Base-by-base conservation (phyloP, 2,113 vertebrate genomes). In the Varanus komodoensis region DNA sequence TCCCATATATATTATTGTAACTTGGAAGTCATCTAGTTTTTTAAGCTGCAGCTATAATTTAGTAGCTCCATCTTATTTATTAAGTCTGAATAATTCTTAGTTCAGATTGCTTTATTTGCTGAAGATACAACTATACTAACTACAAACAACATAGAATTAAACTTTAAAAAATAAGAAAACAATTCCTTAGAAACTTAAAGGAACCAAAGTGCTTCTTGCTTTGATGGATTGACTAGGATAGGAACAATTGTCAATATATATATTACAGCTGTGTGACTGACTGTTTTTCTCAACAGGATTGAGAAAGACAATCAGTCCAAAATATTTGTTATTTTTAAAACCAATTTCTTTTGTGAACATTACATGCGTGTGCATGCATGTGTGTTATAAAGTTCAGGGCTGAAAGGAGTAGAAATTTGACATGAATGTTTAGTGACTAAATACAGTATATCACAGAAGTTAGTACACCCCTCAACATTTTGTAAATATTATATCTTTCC, bases 51-150 rank as follows among this genome's bases (percentile, higher is more conserved):
- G 0, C 88, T 27, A 64, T 86, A 4, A 5, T 11, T 2, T 75
- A 93, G 29, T 25, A 44, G 57, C 25, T 89, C 84, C 57, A n/a
- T 92, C 34, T 67, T 78, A 85, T 52, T 32, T 73, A 87, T 77
- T 38, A 64, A 9, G 44, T n/a, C 32, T 73, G 17, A 85, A 64
- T 84, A 6, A 84, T 84, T 67, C n/a, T 34, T 38, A 86, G 57
- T 50, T 75, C 21, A 38, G 50, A 75, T 57, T 38, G 69, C 54
- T 85, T 73, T 50, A 50, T 69, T 86, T 74, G 29, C 85, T 34
- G 38, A 44, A 19, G 6, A 6, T 44, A 3, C 9, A 87, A 32
- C 52, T 77, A 75, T 12, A 86, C 52, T 87, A 87, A 87, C 54
- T 29, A 12, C 11, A 25, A 83, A 83, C 50, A 64, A 61, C n/a